phyloP scores from a whole-genome alignment of 1,140 invertebrate species.

The Caerostris darwini region DNA sequence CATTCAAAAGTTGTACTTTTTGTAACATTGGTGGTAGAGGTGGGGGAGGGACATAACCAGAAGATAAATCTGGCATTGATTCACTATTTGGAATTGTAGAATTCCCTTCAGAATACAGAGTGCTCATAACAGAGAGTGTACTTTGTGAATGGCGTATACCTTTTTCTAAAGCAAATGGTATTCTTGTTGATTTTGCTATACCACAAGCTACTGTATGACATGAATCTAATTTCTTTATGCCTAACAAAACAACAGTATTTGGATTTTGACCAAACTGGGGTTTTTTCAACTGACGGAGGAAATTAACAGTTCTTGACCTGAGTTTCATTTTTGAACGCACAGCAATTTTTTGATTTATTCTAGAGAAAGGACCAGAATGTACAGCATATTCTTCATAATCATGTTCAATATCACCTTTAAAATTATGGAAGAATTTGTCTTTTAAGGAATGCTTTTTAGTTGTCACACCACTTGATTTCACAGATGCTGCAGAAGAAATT shows the following conservation, averaged over 20 bases:
- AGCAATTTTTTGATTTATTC: conserved; percentile 70
- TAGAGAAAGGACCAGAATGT: conserved; percentile 49
- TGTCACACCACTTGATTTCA: conserved; percentile 42
- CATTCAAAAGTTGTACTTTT: conserved; percentile 56
- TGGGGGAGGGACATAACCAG: conserved; percentile 69
- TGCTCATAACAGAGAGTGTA: conserved; percentile 83
- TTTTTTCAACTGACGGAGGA: conserved; percentile 79
- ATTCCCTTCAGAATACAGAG: conserved; percentile 71
- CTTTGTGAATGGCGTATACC: conserved; percentile 85
- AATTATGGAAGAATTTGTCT: conserved; percentile 77
- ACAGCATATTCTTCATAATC: conserved; percentile 75
- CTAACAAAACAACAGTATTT: conserved; percentile 82
- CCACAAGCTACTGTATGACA: conserved; percentile 80
- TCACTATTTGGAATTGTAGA: conserved; percentile 80
- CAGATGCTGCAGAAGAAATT: conserved; percentile 15
- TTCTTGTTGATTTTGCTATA: conserved; percentile 77
- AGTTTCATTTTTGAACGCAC: conserved; percentile 76
- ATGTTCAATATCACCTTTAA: conserved; percentile 70
- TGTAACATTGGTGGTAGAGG: conserved; percentile 68
- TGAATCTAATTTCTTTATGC: conserved; percentile 83
- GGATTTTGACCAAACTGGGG: conserved; percentile 79
- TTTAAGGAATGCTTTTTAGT: conserved; percentile 70
- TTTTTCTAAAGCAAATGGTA: conserved; percentile 72
- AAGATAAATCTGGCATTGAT: conserved; percentile 82
- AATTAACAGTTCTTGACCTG: conserved; percentile 76